Evolutionary conservation across 53 echinoderm and acorn worm genomes (phyloP), one percentile per base, ranked within the genome.

Genomic region (Holothuria leucospilota): DNA sequence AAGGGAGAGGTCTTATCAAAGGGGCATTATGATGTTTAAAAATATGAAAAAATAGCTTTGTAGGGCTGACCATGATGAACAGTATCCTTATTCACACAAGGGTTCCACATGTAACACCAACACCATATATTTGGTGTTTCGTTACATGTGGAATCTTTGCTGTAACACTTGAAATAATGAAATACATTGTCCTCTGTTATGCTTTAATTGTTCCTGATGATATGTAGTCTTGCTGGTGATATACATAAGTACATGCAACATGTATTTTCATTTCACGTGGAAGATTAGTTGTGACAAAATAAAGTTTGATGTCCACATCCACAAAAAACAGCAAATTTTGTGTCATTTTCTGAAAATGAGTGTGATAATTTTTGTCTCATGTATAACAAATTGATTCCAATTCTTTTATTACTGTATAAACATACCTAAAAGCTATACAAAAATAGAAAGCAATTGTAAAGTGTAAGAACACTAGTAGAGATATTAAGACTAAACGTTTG

Each of bases 101-200:
- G 25, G 68, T 73, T 73, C 40, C 73, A 73, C 49, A 73, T 73
- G 73, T 73, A 73, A 73, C 73, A 41, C 20, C 15, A 73, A 73
- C 73, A 73, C 73, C 73, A 73, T 39, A 73, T 18, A 73, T 15
- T 30, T 39, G 73, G 73, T 73, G 73, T 73, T 73, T 41, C 23
- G 73, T 73, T 73, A 73, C 73, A 73, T 39, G 73, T 73, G 51
- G 73, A 73, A 73, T n/a, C 38, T 38, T 73, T 46, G 39, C 23
- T 46, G 14, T 16, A 23, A 73, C 15, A 41, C 13, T 14, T 38
- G 41, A 18, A 73, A 73, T 73, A 12, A 5, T 73, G 13, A 73
- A 39, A 29, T 29, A 27, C 25, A 68, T 6, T 68, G 68, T 20
- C 49, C 16, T 14, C 40, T n/a, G 40, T 30, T 39, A 39, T 42